These are phyloP conservation scores for Apis laboriosa DNA, from an alignment of 1,140 invertebrate genomes.

Conservation along the genomic window DNA sequence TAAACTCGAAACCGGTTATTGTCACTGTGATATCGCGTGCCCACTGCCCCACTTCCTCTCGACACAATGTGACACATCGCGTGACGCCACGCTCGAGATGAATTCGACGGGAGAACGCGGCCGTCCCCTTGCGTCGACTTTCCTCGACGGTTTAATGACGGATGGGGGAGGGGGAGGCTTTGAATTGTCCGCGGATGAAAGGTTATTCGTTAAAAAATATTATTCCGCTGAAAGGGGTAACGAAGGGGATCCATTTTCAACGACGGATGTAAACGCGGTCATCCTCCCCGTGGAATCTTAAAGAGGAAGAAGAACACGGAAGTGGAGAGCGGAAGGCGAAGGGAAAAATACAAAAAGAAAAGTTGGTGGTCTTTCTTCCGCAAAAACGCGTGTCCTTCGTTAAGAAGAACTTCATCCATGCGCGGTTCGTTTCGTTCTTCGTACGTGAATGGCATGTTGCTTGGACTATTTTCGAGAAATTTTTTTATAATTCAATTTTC, in stretches of 20 bases:
- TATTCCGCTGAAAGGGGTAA: background rate
- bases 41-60: background rate
- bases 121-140: background rate
- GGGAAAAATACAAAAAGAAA: background rate
- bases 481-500: no score
- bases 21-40: background rate
- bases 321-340: background rate
- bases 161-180: no score
- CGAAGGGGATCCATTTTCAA: background rate
- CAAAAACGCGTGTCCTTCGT: conserved; percentile 60
- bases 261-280: background rate
- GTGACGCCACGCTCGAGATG: no score
- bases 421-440: conserved; percentile 26
- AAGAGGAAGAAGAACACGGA: background rate
- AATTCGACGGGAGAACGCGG: background rate
- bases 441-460: conserved; percentile 57
- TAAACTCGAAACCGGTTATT: conserved; percentile 24
- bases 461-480: background rate
- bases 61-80: background rate
- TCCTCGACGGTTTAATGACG: conserved; percentile 31
- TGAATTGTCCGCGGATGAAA: background rate
- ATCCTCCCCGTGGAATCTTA: background rate
- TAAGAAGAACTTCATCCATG: conserved; percentile 42
- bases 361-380: background rate
- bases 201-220: background rate